Base-by-base conservation (phyloP, 1,140 invertebrate species). In the Drosophila obscura region DNA sequence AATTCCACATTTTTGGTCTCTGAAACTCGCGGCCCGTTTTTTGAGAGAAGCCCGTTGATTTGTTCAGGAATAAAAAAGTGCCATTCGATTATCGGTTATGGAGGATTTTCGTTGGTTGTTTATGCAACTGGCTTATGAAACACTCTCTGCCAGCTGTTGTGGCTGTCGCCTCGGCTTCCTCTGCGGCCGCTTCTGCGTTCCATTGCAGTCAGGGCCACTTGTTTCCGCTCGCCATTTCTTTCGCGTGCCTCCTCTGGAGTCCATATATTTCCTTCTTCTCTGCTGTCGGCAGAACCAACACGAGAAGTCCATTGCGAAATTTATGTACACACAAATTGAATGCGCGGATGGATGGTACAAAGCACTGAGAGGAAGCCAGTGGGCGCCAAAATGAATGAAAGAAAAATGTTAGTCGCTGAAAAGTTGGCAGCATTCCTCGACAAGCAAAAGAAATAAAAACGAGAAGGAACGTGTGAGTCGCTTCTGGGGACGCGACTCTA, bases 321-420 rank as follows among this genome's bases (percentile, higher is more conserved):
- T 87, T 87, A 87, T 87, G 79, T 87, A 83, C 83, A 87, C 83
- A 87, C 84, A 87, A 87, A 88, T 88, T 87, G 83, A 83, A 87
- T 88, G 67, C 72, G 72, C 67, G 44, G 62, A 39, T 4, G 35
- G 35, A 4, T 13, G 35, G 35, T 39, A 11, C 13, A 4, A 4
- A 39, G 35, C 35, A 31, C 31, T 31, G 31, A 8, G 8, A 31
- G 0, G 48, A 39, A 63, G 61, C 51, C 58, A 44, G 45, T 39
- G 59, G 50, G 51, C 43, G 44, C 63, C 52, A 13, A 44, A 53
- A 52, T 39, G 31, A 52, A 63, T 44, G 50, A 62, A 52, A 65
- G 63, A 64, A 73, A 61, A 74, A 66, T 57, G 55, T 75, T 55
- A 13, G 35, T 39, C 35, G 35, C 11, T 72, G 51, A 35, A 45